Conservation (phyloP, 2,113 vertebrate genomes). For the Anas platyrhynchos region DNA sequence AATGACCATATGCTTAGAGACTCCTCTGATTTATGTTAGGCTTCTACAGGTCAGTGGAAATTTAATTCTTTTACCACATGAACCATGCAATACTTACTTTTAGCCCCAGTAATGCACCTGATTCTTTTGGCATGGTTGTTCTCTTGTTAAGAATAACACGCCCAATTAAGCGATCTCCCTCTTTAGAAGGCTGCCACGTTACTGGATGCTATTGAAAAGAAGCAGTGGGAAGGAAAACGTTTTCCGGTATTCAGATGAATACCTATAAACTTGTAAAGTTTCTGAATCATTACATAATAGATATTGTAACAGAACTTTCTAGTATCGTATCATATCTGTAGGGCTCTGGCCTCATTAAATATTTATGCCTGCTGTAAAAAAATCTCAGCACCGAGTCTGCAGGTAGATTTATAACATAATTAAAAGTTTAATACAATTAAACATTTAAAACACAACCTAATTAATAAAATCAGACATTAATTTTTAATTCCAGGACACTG, state of each 20-base stretch:
- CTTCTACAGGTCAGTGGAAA: neutral
- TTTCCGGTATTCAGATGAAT: neutral
- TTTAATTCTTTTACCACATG: neutral
- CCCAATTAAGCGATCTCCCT: conserved; percentile 96
- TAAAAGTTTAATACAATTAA: neutral
- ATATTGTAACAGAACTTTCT: neutral
- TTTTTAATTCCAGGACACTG: neutral
- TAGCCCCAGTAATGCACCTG: conserved; percentile 92
- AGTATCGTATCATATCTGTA: neutral
- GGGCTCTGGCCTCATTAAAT: neutral
- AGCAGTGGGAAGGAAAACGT: neutral
- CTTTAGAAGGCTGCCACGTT: conserved; percentile 98
- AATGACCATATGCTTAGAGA: neutral
- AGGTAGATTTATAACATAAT: neutral
- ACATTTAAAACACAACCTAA: neutral
- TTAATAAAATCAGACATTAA: neutral
- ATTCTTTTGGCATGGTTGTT: conserved; percentile 95
- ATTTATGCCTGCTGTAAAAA: neutral
- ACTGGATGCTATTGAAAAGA: conserved; percentile 89
- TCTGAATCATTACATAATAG: neutral
- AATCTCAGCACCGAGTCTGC: neutral
- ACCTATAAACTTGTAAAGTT: neutral
- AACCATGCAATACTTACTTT: conserved; percentile 82
- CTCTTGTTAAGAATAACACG: conserved; percentile 97
- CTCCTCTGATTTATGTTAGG: neutral